Evolutionary conservation across 2,113 vertebrate genomes (phyloP).

Genomic region (Zapus hudsonius): DNA sequence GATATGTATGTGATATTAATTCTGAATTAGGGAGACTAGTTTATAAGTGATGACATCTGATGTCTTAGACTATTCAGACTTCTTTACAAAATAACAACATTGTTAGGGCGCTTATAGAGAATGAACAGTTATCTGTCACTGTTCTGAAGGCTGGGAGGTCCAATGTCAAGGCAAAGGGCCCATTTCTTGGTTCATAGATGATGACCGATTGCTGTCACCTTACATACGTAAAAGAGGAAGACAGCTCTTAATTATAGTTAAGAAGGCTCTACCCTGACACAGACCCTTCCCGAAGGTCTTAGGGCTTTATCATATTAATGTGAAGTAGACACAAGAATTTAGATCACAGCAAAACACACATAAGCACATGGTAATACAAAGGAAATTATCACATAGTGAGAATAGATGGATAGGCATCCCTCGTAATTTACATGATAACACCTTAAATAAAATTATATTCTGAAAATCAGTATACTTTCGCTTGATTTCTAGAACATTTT

Average conservation of each 20-base stretch:
- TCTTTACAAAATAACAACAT: neutral
- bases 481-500: conserved; percentile 6
- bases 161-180: neutral
- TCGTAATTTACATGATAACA: neutral
- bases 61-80: neutral
- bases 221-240: no score
- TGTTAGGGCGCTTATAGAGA: neutral
- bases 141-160: neutral
- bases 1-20: neutral
- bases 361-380: neutral
- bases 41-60: neutral
- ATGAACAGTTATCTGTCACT: neutral
- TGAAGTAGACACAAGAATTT: neutral
- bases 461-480: neutral
- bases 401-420: neutral
- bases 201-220: no score
- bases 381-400: neutral
- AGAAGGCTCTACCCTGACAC: fast-evolving
- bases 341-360: neutral
- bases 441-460: neutral
- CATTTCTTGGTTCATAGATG: neutral
- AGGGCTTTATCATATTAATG: no score
- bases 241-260: neutral
- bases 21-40: neutral
- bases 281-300: neutral